Evolutionary conservation across 2,888 invertebrate genomes (phyloP), one percentile per base, ranked within the genome.

Genomic region (Xylota segnis): DNA sequence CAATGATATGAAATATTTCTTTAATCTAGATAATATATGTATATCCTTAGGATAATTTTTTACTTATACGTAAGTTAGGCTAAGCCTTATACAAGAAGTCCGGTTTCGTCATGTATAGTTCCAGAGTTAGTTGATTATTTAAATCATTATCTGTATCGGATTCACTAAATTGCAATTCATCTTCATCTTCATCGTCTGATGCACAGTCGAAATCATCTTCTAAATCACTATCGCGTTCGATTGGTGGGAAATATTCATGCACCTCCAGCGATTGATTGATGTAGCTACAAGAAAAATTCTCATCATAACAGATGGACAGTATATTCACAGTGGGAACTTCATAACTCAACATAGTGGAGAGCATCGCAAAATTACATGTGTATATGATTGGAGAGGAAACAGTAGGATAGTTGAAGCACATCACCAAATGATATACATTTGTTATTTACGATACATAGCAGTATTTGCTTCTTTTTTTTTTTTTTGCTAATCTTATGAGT

Each of bases 181-280:
- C 90, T 81, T 92, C 92, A 47, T 90, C 90, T 81, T 90, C 89
- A 47, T 90, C 89, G 45, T 90, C 91, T 54, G 87, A 87, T 43
- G 90, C 90, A 75, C 91, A 90, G 76, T 91, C 90, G 76, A 90
- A 90, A 58, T 89, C 74, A 83, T 89, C 90, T 27, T 90, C 90
- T 81, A 88, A 89, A 50, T 90, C 90, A 79, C 90, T 90, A 45
- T 92, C 90, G 90, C 92, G 92, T 90, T 89, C 88, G 56, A 94
- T 92, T 90, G 94, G 95, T 92, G 97, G 97, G 94, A 97, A 97
- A 93, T 97, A 95, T 94, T 97, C 97, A 95, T 97, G 96, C 94
- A 97, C 96, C 94, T 96, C 96, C 94, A 96, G 94, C 94, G 97
- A 96, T 94, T 97, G 97, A 94, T 96, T 96, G 94, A 96, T 94